A percentile compares a stretch with the other conserved stretches of the same genome.
phyloP scores from a whole-genome alignment of 92 coral and sea anemone species.

The Parazoanthus darwini region DNA sequence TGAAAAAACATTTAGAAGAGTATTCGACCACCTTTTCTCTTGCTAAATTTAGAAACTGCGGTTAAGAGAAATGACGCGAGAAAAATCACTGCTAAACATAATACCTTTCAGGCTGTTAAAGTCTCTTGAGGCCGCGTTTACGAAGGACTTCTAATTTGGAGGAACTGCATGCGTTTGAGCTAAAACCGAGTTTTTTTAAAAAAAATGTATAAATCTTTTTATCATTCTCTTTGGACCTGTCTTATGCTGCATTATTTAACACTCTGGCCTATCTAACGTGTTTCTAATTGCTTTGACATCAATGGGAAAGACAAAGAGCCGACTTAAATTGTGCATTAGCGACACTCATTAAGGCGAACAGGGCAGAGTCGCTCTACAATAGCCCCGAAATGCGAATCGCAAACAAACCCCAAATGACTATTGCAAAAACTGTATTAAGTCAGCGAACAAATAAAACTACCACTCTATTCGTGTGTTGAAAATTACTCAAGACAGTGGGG shows the following conservation, averaged over 20 bases:
- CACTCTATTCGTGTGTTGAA: neutral
- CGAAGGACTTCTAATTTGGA: neutral
- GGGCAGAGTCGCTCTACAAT: neutral
- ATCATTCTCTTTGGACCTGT: slow-evolving; percentile 21
- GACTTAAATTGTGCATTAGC: slow-evolving; percentile 2
- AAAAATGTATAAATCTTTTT: neutral
- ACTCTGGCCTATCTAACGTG: slow-evolving; percentile 30
- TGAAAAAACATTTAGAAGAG: neutral
- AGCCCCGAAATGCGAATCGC: neutral
- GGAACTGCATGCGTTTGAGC: neutral
- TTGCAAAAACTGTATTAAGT: slow-evolving; percentile 22
- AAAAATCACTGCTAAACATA: too few relatives aligned
- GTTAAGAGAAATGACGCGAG: neutral
- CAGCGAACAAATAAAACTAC: slow-evolving; percentile 17
- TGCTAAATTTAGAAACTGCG: neutral
- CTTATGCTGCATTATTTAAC: slow-evolving; percentile 37
- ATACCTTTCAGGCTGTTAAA: neutral
- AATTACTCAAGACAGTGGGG: neutral
- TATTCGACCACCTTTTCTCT: neutral
- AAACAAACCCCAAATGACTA: slow-evolving; percentile 31
- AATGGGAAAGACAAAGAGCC: slow-evolving; percentile 19
- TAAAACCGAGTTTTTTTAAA: neutral
- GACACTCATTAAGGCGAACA: slow-evolving; percentile 21
- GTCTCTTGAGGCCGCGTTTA: neutral
- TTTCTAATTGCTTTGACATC: slow-evolving; percentile 38